A percentile compares a stretch with the other conserved stretches of the same genome.
These are phyloP conservation scores for Drosophila histrio DNA, from an alignment of 2,888 invertebrate species.

Conservation along the genomic window DNA sequence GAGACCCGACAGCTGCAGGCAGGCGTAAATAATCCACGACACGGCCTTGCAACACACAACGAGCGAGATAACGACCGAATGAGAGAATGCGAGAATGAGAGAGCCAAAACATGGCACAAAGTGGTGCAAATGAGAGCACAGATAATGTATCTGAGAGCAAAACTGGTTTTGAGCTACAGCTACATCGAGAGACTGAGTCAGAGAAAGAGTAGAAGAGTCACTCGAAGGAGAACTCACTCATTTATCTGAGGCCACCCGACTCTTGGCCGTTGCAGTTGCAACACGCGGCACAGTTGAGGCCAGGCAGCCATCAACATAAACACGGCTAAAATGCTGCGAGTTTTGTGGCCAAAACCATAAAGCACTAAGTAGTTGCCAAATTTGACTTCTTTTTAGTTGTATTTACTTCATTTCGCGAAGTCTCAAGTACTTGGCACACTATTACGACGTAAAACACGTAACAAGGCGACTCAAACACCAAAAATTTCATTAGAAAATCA, in stretches of 20 bases:
- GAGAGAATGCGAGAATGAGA: not conserved
- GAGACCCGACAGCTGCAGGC: constrained; percentile 60
- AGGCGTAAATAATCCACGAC: constrained; percentile 65
- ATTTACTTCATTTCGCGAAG: not conserved
- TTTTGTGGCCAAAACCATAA: constrained; percentile 22
- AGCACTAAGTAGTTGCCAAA: constrained; percentile 21
- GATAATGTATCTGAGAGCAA: constrained; percentile 36
- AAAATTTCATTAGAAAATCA: constrained; percentile 17
- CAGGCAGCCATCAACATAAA: constrained; percentile 51
- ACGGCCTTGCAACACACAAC: constrained; percentile 47
- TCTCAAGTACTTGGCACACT: constrained; percentile 11
- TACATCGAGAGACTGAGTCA: not conserved
- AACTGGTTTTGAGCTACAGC: constrained; percentile 36
- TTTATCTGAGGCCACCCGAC: constrained; percentile 52
- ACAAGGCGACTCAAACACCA: no score
- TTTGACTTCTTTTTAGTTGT: constrained; percentile 2
- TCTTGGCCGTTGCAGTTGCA: constrained; percentile 29
- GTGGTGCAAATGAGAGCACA: constrained; percentile 20
- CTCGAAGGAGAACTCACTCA: constrained; percentile 57
- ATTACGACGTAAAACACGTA: constrained; percentile 9
- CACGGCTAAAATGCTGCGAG: constrained; percentile 14
- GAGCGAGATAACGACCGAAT: constrained; percentile 15
- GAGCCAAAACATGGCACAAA: not conserved
- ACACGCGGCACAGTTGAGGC: constrained; percentile 41
- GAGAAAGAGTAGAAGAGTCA: constrained; percentile 18